A percentile compares a stretch with the other conserved stretches of the same genome.
phyloP scores from a whole-genome alignment of 2,113 vertebrate genomes.

The Nyctibius bracteatus region DNA sequence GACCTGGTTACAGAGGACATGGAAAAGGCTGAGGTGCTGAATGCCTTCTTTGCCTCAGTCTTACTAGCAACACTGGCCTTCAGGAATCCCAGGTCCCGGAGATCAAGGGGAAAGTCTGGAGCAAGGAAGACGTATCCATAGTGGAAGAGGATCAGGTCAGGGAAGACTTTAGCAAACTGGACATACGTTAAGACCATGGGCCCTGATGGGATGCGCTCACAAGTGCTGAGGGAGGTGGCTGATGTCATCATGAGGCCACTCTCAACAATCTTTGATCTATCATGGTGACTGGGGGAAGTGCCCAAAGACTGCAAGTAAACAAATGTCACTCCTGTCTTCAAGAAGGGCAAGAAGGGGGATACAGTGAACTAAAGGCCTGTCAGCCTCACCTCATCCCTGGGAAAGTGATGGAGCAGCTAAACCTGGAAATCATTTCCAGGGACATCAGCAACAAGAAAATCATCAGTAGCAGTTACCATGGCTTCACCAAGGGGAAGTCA shows the following conservation, averaged over 20 bases:
- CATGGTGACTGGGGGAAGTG: rapidly evolving
- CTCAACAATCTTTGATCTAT: no score
- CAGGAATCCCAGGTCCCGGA: not conserved
- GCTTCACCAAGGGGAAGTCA: not conserved
- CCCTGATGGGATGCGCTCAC: not conserved
- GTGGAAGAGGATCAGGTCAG: not conserved
- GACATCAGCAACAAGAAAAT: not conserved
- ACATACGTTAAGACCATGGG: not conserved
- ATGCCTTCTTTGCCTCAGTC: not conserved
- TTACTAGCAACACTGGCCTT: not conserved
- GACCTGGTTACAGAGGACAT: not conserved
- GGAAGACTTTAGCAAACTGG: not conserved
- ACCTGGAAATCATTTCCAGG: not conserved
- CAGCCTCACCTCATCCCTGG: not conserved
- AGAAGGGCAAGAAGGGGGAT: not conserved
- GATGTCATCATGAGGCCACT: not conserved
- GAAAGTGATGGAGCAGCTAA: not conserved
- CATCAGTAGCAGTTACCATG: not conserved
- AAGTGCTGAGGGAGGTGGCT: not conserved
- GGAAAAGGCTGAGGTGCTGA: not conserved
- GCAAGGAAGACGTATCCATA: not conserved
- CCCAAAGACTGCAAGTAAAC: not conserved
- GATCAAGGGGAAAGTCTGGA: not conserved
- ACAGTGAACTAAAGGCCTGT: not conserved
- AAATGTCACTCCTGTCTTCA: not conserved